phyloP scores from a whole-genome alignment of 2,888 invertebrate genomes.

The Lasius fuliginosus region DNA sequence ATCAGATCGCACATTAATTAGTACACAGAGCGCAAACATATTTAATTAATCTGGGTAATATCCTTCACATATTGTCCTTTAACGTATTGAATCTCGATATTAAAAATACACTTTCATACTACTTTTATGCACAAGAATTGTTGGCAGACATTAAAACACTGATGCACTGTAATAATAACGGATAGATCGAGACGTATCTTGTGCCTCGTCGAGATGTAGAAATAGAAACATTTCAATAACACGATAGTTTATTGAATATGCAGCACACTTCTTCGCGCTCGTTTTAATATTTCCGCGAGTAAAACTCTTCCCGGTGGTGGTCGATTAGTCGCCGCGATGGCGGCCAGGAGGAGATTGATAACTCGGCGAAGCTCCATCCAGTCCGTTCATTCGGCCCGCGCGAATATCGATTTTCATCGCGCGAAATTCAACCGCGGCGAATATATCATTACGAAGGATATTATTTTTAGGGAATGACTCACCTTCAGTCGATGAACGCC shows the following conservation, averaged over 20 bases:
- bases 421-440: constrained; percentile 38
- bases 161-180: not conserved
- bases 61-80: not conserved
- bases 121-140: not conserved
- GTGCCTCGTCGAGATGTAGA: not conserved
- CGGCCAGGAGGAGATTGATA: constrained; percentile 44
- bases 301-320: not conserved
- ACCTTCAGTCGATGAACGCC: constrained; percentile 85
- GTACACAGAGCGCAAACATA: not conserved
- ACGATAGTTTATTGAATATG: not conserved
- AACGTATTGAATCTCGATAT: not conserved
- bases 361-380: constrained; percentile 32
- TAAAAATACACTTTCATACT: not conserved
- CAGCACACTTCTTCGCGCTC: constrained; percentile 5
- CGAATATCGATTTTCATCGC: constrained; percentile 62
- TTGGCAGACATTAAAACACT: constrained; percentile 11
- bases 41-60: not conserved
- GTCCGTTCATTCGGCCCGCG: constrained; percentile 17
- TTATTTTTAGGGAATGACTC: constrained; percentile 79
- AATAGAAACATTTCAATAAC: not conserved
- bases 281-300: constrained; percentile 2
- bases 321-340: constrained; percentile 43
- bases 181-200: not conserved
- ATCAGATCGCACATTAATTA: not conserved
- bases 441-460: constrained; percentile 49